Evolutionary conservation across 2,888 invertebrate species (phyloP), one percentile per base, ranked within the genome.

Genomic region (Digitonthophagus gazella): DNA sequence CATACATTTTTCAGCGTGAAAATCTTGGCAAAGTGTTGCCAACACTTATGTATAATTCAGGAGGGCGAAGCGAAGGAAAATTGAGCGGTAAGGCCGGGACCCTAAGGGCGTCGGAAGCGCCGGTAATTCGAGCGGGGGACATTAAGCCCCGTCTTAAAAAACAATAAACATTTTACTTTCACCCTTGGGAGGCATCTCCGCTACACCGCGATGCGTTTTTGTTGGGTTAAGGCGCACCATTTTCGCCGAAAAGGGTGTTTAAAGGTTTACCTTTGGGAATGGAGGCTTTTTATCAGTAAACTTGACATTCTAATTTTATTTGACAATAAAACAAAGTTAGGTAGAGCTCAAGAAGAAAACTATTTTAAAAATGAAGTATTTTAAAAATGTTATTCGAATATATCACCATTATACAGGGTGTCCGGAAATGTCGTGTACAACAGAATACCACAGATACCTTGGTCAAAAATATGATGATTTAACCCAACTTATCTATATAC

Each of bases 131-230:
- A 80, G 28, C 78, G 77, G 73, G 74, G 70, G 74, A 79, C 80
- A 80, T 80, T 81, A 80, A 79, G 78, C 72, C 76, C 71, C 77
- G 77, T 76, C 68, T 79, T 80, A 79, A 80, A 78, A 80, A 79
- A 79, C 79, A 78, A 77, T 80, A 80, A 81, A 80, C 79, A 80
- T 79, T 80, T 78, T 79, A 79, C 78, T 76, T 76, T 75, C 73
- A 63, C 61, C 58, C 55, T 67, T 67, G 55, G 63, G 55, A 67
- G 55, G 55, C 56, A 63, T 63, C 22, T 55, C 55, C 19, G 15
- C 55, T 67, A 54, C 55, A 44, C 58, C 19, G 14, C 8, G 14
- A 16, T 15, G 67, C 16, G 28, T 58, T 44, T 56, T 28, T 61
- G 18, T 54, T 22, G 18, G 57, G 14, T 19, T 22, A 44, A 57